Base-by-base conservation (phyloP, 1,140 invertebrate species). In the Drosophila nebulosa region DNA sequence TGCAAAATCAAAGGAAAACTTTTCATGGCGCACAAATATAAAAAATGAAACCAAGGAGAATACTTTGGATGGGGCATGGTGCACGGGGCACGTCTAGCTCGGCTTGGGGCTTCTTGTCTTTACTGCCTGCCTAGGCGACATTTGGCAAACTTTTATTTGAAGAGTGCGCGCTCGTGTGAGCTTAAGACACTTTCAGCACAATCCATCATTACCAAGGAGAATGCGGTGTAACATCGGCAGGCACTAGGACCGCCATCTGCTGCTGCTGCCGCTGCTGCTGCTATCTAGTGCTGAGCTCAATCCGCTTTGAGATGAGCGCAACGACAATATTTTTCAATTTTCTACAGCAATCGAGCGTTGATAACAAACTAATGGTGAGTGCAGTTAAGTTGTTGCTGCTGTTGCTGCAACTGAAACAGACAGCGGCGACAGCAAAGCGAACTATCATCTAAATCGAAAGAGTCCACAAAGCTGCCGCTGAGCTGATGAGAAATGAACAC, bases 301-400 rank as follows among this genome's bases (percentile, higher is more conserved):
- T 67, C 46, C 75, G 39, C 70, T 65, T 68, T 70, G 21, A 32
- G 30, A 32, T 58, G 46, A 62, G 60, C 32, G 57, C 77, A 53
- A 74, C 75, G 66, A 88, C 84, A 89, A 88, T 88, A 73, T 83
- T 88, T 88, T 88, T 88, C 83, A 88, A 88, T 88, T 88, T 88
- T 83, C 83, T 57, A 42, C 68, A 88, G 78, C 79, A 88, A 88
- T 88, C 81, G 78, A 86, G 81, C 81, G 81, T 86, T 85, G 81
- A 85, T 81, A 85, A 75, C 74, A 86, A 85, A 86, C 83, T 84
- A 84, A 84, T 84, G 81, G 79, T 72, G 79, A 74, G 67, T 85
- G 72, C 80, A 76, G 50, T 59, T 65, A 75, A 67, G 64, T 64
- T 79, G 56, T 39, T 61, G 57, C 42, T 61, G 57, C 21, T 30